Base-by-base conservation (phyloP, 2,113 vertebrate species). In the Psettodes erumei region DNA sequence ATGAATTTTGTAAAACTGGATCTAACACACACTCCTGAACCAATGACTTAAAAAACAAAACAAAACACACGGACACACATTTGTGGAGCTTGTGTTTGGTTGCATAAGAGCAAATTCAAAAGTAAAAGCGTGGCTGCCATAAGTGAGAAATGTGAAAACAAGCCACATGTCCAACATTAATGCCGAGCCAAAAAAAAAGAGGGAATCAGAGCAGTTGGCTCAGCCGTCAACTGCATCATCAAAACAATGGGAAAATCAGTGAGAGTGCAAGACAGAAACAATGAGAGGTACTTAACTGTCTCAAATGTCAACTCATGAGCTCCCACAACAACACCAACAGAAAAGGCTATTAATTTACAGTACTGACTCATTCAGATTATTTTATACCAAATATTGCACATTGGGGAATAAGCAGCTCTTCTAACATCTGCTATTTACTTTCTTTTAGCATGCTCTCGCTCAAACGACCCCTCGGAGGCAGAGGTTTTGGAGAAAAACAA, bases 401-500 rank as follows among this genome's bases (percentile, higher is more conserved):
- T 67, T 27, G 19, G 4, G 19, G 11, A 13, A 56, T 43, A 8
- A 58, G 25, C 10, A 42, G 35, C 33, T 58, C 8, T 25, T 42
- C 1, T 1, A 28, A 53, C n/a, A 64, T 66, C 48, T 4, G 43
- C 19, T 50, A 28, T 60, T 25, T 6, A 12, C 33, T 62, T 18
- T 27, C 9, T 16, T 47, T 23, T 13, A 13, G 30, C 1, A 19
- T 27, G 8, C 1, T 28, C 25, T 25, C 28, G 37, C 8, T 23
- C 47, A 21, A 3, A 63, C 27, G 45, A 28, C 42, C 23, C 25
- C 23, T 43, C 45, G 37, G 23, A 33, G 33, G 63, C 43, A 33
- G 37, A 64, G 9, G 48, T 54, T 71, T 62, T 38, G 16, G 0
- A 21, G 18, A 54, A 65, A 66, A 81, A 76, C 55, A 70, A 8